Conservation (phyloP, 2,797 vertebrate genomes). For the Propithecus deckenii region DNA sequence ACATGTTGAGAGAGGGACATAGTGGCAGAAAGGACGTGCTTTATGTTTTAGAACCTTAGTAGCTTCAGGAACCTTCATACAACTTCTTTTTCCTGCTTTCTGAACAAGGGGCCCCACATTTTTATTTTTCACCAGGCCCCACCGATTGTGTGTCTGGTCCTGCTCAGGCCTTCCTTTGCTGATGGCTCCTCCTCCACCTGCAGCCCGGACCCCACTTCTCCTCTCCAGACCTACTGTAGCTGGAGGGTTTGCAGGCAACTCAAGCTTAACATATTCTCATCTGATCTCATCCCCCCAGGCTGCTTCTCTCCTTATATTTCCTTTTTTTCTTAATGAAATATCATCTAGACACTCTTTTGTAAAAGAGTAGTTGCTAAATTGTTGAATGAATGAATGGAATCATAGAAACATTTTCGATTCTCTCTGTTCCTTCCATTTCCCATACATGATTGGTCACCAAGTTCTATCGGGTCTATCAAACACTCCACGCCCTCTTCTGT, state of each 20-base stretch:
- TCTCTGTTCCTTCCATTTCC: neutral
- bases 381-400: neutral
- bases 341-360: neutral
- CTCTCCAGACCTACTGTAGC: neutral
- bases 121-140: neutral
- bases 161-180: neutral
- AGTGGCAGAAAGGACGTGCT: neutral
- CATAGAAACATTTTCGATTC: neutral
- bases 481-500: neutral
- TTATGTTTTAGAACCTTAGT: neutral
- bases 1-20: neutral
- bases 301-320: neutral
- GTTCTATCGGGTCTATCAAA: neutral
- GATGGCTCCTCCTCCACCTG: neutral
- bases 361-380: neutral
- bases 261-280: neutral
- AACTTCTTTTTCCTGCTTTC: neutral
- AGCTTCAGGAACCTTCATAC: neutral
- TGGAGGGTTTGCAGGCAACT: neutral
- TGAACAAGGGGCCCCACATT: neutral
- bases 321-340: conserved; percentile 15
- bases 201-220: neutral
- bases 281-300: neutral
- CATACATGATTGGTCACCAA: neutral
- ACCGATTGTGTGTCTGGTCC: neutral